These are phyloP conservation scores for Drosophila tristis DNA, from an alignment of 1,140 invertebrate genomes.

Conservation along the genomic window DNA sequence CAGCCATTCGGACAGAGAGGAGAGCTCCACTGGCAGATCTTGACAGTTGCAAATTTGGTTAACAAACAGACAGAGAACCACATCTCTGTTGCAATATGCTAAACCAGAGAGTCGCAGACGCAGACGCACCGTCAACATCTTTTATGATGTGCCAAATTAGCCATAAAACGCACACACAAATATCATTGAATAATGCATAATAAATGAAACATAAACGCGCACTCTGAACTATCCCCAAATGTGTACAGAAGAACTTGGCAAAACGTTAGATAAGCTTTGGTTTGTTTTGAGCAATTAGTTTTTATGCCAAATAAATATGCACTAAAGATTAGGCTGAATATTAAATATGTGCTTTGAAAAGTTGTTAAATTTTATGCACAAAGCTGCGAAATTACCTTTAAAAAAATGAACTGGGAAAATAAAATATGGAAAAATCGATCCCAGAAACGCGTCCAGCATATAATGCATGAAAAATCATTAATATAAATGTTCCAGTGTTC, in stretches of 20 bases:
- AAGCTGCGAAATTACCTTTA: no score
- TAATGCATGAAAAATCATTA: no score
- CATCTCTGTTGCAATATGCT: conserved; percentile 39
- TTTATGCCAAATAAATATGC: no score
- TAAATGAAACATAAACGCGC: conserved; percentile 5
- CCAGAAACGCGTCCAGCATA: no score
- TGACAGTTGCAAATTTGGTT: conserved; percentile 64
- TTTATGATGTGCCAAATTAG: conserved; percentile 77
- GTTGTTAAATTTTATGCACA: no score
- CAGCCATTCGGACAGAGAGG: not conserved
- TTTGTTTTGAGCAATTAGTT: no score
- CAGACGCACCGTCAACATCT: conserved; percentile 11
- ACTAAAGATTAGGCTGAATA: no score
- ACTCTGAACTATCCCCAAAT: not conserved
- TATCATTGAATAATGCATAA: not conserved
- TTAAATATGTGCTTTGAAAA: no score
- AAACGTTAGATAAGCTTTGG: no score
- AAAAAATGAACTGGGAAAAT: no score
- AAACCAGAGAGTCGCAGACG: conserved; percentile 3
- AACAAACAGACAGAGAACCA: conserved; percentile 32
- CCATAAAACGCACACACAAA: conserved; percentile 51
- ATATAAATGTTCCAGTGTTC: no score
- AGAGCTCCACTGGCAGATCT: conserved; percentile 43
- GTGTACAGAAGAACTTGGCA: not conserved
- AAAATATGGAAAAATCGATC: not conserved